These are phyloP conservation scores for Saxidomus purpurata DNA, from an alignment of 1,140 invertebrate genomes.

Conservation along the genomic window DNA sequence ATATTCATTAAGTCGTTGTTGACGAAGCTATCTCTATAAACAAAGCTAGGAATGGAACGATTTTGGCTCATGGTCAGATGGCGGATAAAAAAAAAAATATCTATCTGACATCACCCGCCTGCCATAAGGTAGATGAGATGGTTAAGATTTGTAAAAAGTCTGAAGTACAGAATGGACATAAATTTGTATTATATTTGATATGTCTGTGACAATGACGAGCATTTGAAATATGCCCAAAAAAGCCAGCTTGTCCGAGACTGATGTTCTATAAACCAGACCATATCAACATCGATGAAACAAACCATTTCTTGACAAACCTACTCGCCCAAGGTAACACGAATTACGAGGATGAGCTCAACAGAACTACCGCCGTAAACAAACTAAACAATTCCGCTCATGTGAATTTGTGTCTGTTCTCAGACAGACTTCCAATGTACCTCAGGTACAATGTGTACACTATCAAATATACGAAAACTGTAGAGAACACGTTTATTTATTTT, in stretches of 20 bases:
- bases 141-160: neutral
- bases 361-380: neutral
- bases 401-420: constrained; percentile 16
- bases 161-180: constrained; percentile 17
- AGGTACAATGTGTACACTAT: constrained; percentile 17
- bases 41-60: constrained; percentile 15
- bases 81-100: constrained; percentile 32
- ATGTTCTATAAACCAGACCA: constrained; percentile 40
- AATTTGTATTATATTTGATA: constrained; percentile 14
- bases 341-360: constrained; percentile 12
- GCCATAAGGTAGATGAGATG: constrained; percentile 25
- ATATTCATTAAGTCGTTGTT: neutral
- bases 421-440: neutral
- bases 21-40: constrained; percentile 30
- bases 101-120: constrained; percentile 6
- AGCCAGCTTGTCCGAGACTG: constrained; percentile 20
- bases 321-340: neutral
- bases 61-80: constrained; percentile 26
- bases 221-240: constrained; percentile 3
- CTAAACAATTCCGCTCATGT: neutral
- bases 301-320: neutral
- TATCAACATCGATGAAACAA: constrained; percentile 22
- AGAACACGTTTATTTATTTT: constrained; percentile 19
- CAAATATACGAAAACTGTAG: neutral
- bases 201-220: constrained; percentile 2